Base-by-base conservation (phyloP, 2,888 invertebrate species). In the Campoletis raptor region DNA sequence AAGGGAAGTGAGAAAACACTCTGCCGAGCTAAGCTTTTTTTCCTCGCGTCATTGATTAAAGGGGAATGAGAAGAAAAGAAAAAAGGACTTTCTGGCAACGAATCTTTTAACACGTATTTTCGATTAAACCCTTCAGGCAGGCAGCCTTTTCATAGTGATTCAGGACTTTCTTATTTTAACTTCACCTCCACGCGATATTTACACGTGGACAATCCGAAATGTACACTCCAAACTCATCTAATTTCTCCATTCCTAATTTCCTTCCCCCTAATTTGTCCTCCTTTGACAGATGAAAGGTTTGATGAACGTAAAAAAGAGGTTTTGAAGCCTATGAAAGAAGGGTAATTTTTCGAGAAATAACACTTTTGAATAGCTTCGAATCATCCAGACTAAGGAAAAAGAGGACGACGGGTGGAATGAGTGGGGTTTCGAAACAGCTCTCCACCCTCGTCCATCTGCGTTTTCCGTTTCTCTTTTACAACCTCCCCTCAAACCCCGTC, bases 71-170 rank as follows among this genome's bases (percentile, higher is more conserved):
- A 42, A 74, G 7, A 42, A 48, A 66, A 15, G 37, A 72, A 72
- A 54, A 10, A 72, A 73, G 6, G 21, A 21, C 9, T 30, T 48
- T 4, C 21, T 52, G 36, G 1, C 52, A 30, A 37, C 30, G 37
- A 37, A 48, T 15, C 90, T 88, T 88, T 90, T 89, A 90, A 89
- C 90, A 90, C 91, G 90, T 89, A 90, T 90, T 92, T 91, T 91
- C 92, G 91, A 93, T 93, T 92, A 92, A 92, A 91, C 89, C 91
- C 89, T 90, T 89, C 79, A 88, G 91, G 89, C 91, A 91, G 36
- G 52, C 37, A 18, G 57, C 24, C 54, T 66, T 21, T 36, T 40
- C 18, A 15, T 37, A 61, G 64, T 37, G 66, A 7, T 77, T n/a
- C 40, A 66, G 36, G 15, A 42, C 9, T 42, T 73, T n/a, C 30